A percentile compares a stretch with the other conserved stretches of the same genome.
Conservation (phyloP, 37 sponge, comb jelly and placozoan genomes). For the Crambe crambe region DNA sequence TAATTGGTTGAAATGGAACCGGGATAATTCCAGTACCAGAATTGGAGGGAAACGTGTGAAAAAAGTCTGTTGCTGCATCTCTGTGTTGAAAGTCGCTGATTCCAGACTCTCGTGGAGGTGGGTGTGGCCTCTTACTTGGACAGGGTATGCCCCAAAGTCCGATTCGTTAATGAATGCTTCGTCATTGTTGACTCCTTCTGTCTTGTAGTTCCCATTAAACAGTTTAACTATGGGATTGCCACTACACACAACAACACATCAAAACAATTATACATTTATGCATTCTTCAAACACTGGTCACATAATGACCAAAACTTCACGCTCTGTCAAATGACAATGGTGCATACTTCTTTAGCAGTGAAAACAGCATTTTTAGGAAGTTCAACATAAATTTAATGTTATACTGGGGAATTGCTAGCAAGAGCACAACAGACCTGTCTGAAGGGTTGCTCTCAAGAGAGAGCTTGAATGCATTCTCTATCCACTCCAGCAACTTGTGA, state of each 20-base stretch:
- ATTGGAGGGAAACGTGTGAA: conserved; percentile 71
- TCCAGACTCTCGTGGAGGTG: conserved; percentile 74
- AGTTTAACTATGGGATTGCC: conserved; percentile 61
- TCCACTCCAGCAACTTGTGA: conserved; percentile 81
- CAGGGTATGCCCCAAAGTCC: conserved; percentile 65
- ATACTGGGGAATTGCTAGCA: no score
- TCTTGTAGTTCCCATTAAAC: conserved; percentile 60
- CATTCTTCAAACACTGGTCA: no score
- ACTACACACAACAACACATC: no score
- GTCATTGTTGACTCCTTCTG: conserved; percentile 49
- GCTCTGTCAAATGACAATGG: no score
- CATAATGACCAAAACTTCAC: no score
- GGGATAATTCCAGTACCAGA: conserved; percentile 69
- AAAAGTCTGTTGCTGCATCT: conserved; percentile 63
- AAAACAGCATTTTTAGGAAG: not conserved
- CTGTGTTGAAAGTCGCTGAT: conserved; percentile 50
- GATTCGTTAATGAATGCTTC: conserved; percentile 50
- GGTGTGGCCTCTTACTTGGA: conserved; percentile 67
- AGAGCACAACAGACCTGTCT: not conserved
- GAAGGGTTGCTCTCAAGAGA: conserved; percentile 4
- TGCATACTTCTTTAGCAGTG: no score
- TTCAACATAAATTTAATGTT: not conserved
- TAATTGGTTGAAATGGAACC: conserved; percentile 55
- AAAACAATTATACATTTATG: not conserved
- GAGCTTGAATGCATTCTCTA: conserved; percentile 66